Percentiles rank a stretch among this genome's conserved stretches.
Conservation (phyloP, 1,140 invertebrate genomes). For the Meloidogyne floridensis region DNA sequence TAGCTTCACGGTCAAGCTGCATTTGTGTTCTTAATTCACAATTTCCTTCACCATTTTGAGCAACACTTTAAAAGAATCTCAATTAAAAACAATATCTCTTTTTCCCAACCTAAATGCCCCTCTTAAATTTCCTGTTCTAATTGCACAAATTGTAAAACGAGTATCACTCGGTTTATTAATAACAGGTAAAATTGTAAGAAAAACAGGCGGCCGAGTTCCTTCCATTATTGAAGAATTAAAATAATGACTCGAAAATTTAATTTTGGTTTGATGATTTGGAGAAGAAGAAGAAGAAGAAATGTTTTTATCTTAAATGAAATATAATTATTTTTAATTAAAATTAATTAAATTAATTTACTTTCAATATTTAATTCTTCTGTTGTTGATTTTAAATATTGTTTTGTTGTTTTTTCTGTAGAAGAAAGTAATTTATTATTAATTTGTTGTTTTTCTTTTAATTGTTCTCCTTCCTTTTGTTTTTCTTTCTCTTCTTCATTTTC, state of each 20-base stretch:
- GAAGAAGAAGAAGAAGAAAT: constrained; percentile 28
- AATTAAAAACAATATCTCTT: too few relatives aligned
- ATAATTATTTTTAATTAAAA: neutral
- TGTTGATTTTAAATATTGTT: neutral
- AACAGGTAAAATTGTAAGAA: constrained; percentile 54
- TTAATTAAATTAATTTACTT: neutral
- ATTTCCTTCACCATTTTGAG: constrained; percentile 49
- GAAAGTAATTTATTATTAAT: neutral
- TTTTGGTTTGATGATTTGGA: constrained; percentile 31
- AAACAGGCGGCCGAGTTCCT: constrained; percentile 55
- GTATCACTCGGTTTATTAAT: constrained; percentile 60
- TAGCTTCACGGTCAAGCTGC: constrained; percentile 55
- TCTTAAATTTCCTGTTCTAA: constrained; percentile 57
- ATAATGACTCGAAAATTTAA: constrained; percentile 54
- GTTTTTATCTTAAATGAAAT: neutral
- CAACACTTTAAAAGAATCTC: constrained; percentile 7
- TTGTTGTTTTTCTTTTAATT: neutral
- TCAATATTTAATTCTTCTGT: constrained; percentile 17
- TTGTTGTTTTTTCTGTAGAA: neutral
- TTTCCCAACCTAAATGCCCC: constrained; percentile 42
- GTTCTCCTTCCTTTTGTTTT: neutral
- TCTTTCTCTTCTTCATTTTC: neutral
- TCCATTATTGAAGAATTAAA: constrained; percentile 60
- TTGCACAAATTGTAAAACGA: constrained; percentile 62
- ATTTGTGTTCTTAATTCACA: constrained; percentile 62